phyloP scores from a whole-genome alignment of 2,888 invertebrate species.

The Tetramorium bicarinatum region DNA sequence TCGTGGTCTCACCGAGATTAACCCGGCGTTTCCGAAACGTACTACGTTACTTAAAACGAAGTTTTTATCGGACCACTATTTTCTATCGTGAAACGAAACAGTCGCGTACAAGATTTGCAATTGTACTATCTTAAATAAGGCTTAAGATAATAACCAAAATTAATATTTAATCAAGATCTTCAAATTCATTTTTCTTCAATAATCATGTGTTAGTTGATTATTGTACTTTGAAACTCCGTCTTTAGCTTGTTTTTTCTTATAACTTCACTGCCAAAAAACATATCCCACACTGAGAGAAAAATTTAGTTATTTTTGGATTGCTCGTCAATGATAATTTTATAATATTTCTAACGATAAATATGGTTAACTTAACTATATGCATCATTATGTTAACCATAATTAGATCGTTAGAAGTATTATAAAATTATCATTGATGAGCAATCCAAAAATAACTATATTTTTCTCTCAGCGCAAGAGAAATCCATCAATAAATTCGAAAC shows the following conservation, averaged over 20 bases:
- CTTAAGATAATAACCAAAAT: background rate
- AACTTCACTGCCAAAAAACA: too few species aligned
- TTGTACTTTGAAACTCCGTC: background rate
- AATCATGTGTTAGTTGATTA: background rate
- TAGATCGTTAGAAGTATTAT: too few species aligned
- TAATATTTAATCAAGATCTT: background rate
- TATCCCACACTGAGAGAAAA: background rate
- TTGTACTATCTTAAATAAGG: background rate
- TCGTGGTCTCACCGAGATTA: constrained; percentile 59
- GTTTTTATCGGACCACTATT: constrained; percentile 56
- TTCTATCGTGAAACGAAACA: constrained; percentile 19
- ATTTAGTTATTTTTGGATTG: too few species aligned
- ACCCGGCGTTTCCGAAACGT: constrained; percentile 53
- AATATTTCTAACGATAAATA: too few species aligned
- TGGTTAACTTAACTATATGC: too few species aligned
- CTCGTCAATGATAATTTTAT: too few species aligned
- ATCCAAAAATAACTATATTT: too few species aligned
- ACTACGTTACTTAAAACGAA: constrained; percentile 52
- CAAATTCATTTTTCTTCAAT: background rate
- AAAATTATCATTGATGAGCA: too few species aligned
- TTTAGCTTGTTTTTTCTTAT: background rate
- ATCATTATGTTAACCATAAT: too few species aligned
- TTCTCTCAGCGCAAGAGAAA: background rate
- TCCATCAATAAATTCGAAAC: background rate
- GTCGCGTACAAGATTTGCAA: background rate